Base-by-base conservation (phyloP, 2,797 vertebrate genomes). In the Decapterus maruadsi region DNA sequence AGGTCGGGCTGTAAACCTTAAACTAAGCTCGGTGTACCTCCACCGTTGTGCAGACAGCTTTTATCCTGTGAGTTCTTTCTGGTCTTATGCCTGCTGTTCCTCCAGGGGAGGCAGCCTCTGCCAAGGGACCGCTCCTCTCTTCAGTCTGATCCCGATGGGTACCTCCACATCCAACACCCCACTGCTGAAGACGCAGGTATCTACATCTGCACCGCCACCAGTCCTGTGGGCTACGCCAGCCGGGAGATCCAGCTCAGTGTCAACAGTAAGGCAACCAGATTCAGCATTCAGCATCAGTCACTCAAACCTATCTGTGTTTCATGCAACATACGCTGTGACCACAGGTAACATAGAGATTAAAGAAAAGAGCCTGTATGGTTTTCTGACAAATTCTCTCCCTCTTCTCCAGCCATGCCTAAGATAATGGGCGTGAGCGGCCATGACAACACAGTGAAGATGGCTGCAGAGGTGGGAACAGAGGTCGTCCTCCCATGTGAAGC, bases 151-250 rank as follows among this genome's bases (percentile, higher is more conserved):
- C 68, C 80, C 0, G 76, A 95, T 0, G 97, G 97, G 57, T 81
- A 93, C 84, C 94, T 99, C 73, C 89, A 94, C 90, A 96, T 99
- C 67, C 26, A 80, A 20, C 93, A 61, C 1, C 88, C 96, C 0
- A 93, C 94, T 0, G 31, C 83, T 0, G 90, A 53, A 4, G 96
- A 99, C 0, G 83, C 95, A 1, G 97, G 97, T 34, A 88, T 95
- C 82, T 99, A 98, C 31, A 87, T 96, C 80, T 99, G 98, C 93
- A 97, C 96, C 0, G 97, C 97, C 57, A 95, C 95, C 89, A 99
- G 96, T 0, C 10, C 92, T 0, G 96, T 95, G 60, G 98, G 98
- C 48, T 96, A 95, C 75, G 93, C 96, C 65, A 97, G 95, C 90
- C 89, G 78, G 71, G 96, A 97, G 92, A 90, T 96, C 88, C 91